These are phyloP conservation scores for Heliconius sara DNA, from an alignment of 2,888 invertebrate species.

Conservation along the genomic window DNA sequence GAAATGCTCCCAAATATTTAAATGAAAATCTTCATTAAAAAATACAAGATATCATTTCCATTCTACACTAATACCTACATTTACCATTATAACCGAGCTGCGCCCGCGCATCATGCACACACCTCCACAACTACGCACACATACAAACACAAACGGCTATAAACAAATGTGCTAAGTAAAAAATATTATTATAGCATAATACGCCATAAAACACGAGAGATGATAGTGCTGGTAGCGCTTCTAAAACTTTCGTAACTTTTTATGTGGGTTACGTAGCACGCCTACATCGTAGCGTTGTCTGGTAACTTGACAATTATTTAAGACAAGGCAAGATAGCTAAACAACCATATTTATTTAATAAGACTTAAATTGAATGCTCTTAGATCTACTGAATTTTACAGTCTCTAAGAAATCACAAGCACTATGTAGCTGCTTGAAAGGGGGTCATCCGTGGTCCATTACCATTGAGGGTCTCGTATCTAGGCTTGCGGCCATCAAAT, in stretches of 20 bases:
- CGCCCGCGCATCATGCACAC: conserved; percentile 61
- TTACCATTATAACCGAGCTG: conserved; percentile 46
- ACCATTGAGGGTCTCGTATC: too few species aligned
- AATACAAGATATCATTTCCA: conserved; percentile 11
- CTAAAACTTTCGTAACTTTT: conserved; percentile 61
- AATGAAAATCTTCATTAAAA: conserved; percentile 8
- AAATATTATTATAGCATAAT: conserved; percentile 82
- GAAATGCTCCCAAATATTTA: neutral
- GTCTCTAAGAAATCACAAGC: neutral
- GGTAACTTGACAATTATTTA: neutral
- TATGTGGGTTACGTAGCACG: conserved; percentile 52
- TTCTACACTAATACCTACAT: conserved; percentile 16
- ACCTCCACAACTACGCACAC: conserved; percentile 35
- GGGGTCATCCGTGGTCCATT: too few species aligned
- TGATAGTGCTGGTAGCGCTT: conserved; percentile 58
- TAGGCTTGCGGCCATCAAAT: too few species aligned
- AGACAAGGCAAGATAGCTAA: too few species aligned
- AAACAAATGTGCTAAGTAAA: conserved; percentile 82
- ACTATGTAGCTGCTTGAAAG: neutral
- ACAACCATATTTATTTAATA: too few species aligned
- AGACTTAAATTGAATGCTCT: too few species aligned
- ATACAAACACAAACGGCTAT: conserved; percentile 54
- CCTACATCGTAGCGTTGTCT: conserved; percentile 52
- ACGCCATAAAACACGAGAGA: conserved; percentile 78
- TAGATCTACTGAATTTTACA: too few species aligned